phyloP scores from a whole-genome alignment of 2,797 vertebrate genomes.

The Cryptoprocta ferox region DNA sequence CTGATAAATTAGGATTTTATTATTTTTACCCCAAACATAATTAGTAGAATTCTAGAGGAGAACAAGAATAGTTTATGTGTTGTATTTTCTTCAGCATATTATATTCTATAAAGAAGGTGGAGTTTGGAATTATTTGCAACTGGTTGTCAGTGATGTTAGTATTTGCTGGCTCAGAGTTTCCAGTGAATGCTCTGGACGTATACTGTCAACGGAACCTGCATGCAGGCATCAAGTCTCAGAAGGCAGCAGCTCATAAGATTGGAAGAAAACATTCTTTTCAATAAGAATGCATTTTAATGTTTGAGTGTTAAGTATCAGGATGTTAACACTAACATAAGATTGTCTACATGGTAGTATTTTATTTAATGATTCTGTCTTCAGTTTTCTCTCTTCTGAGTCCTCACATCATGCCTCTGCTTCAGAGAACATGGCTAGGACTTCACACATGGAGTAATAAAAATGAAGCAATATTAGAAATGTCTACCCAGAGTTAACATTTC shows the following conservation, averaged over 20 bases:
- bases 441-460: background rate
- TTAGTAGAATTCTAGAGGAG: background rate
- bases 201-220: background rate
- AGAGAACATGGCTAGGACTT: background rate
- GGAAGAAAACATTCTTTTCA: background rate
- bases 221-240: background rate
- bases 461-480: background rate
- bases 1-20: conserved; percentile 37
- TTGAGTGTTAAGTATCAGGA: background rate
- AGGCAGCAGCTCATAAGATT: background rate
- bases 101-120: background rate
- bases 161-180: background rate
- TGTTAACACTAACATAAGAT: background rate
- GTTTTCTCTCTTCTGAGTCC: background rate
- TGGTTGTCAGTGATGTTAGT: background rate
- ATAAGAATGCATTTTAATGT: background rate
- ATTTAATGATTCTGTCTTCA: background rate
- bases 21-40: background rate
- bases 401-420: background rate
- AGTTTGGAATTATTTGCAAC: background rate
- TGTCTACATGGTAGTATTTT: background rate
- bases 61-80: background rate
- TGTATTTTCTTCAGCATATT: background rate
- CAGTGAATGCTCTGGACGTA: background rate
- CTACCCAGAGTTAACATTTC: background rate